These are phyloP conservation scores for Amorpha juglandis DNA, from an alignment of 2,888 invertebrate genomes.

Conservation along the genomic window DNA sequence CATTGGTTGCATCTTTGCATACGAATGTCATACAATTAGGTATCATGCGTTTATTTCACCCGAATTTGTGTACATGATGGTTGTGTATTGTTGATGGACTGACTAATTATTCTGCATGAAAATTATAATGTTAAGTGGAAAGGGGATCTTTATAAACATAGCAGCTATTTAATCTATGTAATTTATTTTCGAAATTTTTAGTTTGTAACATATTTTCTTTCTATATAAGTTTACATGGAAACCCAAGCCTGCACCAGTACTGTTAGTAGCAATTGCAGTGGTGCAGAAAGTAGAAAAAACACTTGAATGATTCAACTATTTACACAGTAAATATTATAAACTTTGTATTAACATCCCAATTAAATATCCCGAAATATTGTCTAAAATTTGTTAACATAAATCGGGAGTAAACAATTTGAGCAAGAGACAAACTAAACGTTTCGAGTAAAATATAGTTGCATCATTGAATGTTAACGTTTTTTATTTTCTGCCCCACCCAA, in stretches of 20 bases:
- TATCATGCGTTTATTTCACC: not conserved
- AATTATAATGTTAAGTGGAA: not conserved
- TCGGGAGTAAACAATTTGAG: not conserved
- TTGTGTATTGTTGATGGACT: not conserved
- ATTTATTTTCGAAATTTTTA: conserved; percentile 58
- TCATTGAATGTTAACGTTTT: conserved; percentile 80
- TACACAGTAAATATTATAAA: conserved; percentile 35
- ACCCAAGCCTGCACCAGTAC: conserved; percentile 74
- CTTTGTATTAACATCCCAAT: conserved; percentile 34
- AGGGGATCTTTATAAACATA: not conserved
- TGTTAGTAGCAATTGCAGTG: conserved; percentile 55
- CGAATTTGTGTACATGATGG: not conserved
- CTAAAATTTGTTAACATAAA: not conserved
- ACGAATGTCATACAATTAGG: too few species aligned
- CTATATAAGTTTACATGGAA: conserved; percentile 46
- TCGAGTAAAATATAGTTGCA: conserved; percentile 75
- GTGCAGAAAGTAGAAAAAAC: conserved; percentile 76
- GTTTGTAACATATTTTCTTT: conserved; percentile 51
- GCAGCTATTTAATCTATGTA: conserved; percentile 30
- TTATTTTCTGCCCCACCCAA: conserved; percentile 78
- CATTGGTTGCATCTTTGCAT: too few species aligned
- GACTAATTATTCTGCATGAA: not conserved
- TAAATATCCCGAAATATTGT: not conserved
- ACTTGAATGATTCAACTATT: conserved; percentile 83
- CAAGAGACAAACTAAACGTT: conserved; percentile 56